phyloP scores from a whole-genome alignment of 2,888 invertebrate species.

The Lepeophtheirus nordmannii region DNA sequence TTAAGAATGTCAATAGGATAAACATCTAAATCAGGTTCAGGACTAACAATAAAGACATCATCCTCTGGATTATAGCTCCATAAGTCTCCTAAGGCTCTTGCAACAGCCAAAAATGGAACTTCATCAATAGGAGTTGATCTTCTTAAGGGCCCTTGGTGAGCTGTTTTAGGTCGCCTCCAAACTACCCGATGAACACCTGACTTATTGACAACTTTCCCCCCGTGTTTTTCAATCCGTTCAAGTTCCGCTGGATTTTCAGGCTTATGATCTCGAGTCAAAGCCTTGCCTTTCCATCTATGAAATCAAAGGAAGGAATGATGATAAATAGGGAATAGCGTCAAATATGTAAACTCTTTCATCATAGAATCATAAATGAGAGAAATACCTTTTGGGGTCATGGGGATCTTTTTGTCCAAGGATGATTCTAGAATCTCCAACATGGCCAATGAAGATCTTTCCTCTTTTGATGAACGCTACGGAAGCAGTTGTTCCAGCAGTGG shows the following conservation, averaged over 20 bases:
- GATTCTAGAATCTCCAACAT: constrained; percentile 96
- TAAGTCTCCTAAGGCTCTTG: constrained; percentile 83
- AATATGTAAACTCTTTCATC: neutral
- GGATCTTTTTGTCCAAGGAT: constrained; percentile 62
- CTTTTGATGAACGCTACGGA: constrained; percentile 84
- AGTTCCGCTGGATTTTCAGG: constrained; percentile 74
- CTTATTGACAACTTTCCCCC: constrained; percentile 55
- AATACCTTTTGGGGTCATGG: constrained; percentile 16
- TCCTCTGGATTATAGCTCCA: constrained; percentile 90
- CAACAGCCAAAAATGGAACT: constrained; percentile 89
- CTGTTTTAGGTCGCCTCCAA: constrained; percentile 79
- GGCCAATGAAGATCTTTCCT: constrained; percentile 78
- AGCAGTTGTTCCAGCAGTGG: constrained; percentile 93
- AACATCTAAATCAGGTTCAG: constrained; percentile 85
- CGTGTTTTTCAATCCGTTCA: constrained; percentile 50
- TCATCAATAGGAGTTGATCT: constrained; percentile 79
- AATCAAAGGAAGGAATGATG: neutral
- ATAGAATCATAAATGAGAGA: neutral
- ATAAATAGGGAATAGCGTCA: no score
- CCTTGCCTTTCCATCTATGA: constrained; percentile 58
- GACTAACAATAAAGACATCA: constrained; percentile 89
- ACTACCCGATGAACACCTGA: constrained; percentile 86
- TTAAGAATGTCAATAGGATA: constrained; percentile 58
- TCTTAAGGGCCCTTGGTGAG: constrained; percentile 69
- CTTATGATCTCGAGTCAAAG: constrained; percentile 82